Evolutionary conservation across 1,140 invertebrate species (phyloP).

Genomic region (Atta colombica): DNA sequence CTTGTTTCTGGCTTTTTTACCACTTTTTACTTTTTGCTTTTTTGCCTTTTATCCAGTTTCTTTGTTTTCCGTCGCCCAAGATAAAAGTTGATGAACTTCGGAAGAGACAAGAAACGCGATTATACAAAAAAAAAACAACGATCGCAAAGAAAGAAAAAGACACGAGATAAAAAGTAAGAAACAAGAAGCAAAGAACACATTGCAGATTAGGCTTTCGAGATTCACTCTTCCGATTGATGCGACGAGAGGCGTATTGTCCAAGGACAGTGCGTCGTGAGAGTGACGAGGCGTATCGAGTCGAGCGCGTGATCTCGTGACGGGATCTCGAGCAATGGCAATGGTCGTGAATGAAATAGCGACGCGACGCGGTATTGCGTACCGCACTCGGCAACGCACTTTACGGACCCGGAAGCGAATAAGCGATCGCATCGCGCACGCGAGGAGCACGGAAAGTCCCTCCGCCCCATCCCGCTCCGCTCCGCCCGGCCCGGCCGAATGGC

Average conservation of each 20-base stretch:
- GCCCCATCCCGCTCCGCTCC: not conserved
- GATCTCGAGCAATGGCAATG: not conserved
- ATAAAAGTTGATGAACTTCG: too few relatives aligned
- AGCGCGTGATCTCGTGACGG: not conserved
- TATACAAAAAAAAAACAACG: too few relatives aligned
- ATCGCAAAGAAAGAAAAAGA: too few relatives aligned
- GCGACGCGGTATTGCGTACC: not conserved
- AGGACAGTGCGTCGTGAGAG: not conserved
- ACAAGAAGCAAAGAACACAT: too few relatives aligned
- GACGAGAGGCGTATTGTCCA: not conserved
- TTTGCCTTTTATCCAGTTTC: too few relatives aligned
- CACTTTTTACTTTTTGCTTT: too few relatives aligned
- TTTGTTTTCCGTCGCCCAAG: too few relatives aligned
- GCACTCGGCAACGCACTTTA: constrained; percentile 7
- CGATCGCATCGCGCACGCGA: not conserved
- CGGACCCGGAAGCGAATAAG: constrained; percentile 5
- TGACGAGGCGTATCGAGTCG: not conserved
- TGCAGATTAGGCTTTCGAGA: not conserved
- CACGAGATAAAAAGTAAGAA: too few relatives aligned
- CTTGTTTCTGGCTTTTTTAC: too few relatives aligned
- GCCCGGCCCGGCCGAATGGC: constrained; percentile 69
- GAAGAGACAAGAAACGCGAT: too few relatives aligned
- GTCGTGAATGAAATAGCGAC: not conserved
- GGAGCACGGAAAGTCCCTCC: constrained; percentile 49
- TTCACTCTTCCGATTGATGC: not conserved